Evolutionary conservation across 2,888 invertebrate species (phyloP).

Genomic region (Limnephilus marmoratus): DNA sequence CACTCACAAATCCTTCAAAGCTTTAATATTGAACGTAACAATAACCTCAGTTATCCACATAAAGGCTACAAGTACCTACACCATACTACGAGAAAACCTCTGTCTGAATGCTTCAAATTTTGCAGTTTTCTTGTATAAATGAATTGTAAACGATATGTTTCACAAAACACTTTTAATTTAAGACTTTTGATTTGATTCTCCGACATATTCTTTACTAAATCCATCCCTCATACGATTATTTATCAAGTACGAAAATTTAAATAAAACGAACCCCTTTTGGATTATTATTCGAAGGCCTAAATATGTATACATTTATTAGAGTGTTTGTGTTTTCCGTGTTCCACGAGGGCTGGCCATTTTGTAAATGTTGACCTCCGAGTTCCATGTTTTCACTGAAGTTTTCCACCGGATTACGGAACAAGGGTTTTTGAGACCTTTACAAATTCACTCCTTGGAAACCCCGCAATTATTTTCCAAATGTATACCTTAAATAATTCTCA

Average conservation of each 20-base stretch:
- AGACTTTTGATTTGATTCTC: neutral
- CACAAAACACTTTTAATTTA: neutral
- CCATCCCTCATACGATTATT: neutral
- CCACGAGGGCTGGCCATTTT: constrained; percentile 28
- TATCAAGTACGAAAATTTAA: constrained; percentile 19
- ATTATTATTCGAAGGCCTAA: neutral
- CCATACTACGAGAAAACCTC: neutral
- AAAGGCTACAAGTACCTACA: too few species aligned
- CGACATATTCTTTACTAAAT: neutral
- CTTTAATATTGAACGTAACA: neutral
- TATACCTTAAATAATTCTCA: constrained; percentile 39
- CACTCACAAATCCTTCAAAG: neutral
- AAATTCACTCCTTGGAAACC: constrained; percentile 37
- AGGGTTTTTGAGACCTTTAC: constrained; percentile 32
- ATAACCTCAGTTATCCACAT: neutral
- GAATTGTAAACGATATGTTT: neutral
- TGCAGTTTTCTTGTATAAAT: neutral
- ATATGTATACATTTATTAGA: constrained; percentile 34
- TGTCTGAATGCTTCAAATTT: neutral
- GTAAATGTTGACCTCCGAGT: constrained; percentile 35
- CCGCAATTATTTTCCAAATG: constrained; percentile 40
- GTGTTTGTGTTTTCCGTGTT: neutral
- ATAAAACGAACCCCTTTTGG: neutral
- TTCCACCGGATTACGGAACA: constrained; percentile 31
- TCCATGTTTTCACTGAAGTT: constrained; percentile 6